Evolutionary conservation across 2,113 vertebrate genomes (phyloP), one percentile per base, ranked within the genome.

Genomic region (Phylloscopus trochiloides): DNA sequence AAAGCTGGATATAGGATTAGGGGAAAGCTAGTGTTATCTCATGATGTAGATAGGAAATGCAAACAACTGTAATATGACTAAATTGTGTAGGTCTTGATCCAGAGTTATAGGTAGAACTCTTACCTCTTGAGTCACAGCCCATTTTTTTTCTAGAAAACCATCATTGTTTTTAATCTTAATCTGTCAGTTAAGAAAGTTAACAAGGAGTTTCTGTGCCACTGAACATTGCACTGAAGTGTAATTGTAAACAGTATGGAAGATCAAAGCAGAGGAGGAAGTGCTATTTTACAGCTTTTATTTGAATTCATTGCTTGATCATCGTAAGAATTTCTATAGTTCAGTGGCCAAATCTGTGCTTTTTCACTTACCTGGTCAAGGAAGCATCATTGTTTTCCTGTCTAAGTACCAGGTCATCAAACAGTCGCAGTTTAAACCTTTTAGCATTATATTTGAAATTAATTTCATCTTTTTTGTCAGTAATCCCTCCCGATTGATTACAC

Each of bases 401-500:
- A 66, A 92, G 59, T 91, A 80, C 17, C 58, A 67, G 34, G 34
- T 83, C 58, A 92, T 83, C 58, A 92, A 94, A 76, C 45, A 80
- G 20, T 38, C 14, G 2, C 1, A 1, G 13, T 86, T 92, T 88
- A 93, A 85, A 62, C 29, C 36, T 88, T 77, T 43, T 26, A 61
- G 62, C 42, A 8, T 79, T 90, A 48, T 21, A 47, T 93, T 88
- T 92, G 54, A 90, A 83, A 88, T 85, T 86, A 4, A 82, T 72
- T 93, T 87, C 10, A 42, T 82, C 34, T 51, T 78, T 87, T 88
- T 74, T 50, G 17, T 80, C 24, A 63, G 38, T 88, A 96, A 90
- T 96, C 55, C 36, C 31, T 77, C 51, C 63, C 80, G 87, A 95
- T 52, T 74, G 85, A 95, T 91, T 93, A 90, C 36, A 67, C 28